Conservation (phyloP, 2,113 vertebrate species). For the Rhinoptilus africanus region DNA sequence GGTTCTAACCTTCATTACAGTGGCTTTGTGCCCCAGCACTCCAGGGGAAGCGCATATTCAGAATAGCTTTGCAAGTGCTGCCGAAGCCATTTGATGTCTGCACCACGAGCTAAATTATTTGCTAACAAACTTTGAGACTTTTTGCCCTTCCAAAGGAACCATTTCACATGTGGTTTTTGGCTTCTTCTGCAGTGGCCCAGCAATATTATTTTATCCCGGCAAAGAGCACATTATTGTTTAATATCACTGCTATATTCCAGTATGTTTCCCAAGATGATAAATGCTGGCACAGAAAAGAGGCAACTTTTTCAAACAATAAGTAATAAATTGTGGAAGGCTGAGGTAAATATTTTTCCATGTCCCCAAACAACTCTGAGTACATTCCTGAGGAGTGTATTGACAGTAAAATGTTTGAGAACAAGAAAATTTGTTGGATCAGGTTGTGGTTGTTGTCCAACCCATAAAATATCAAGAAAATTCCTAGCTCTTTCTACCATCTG, state of each 20-base stretch:
- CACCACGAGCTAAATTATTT: slow-evolving; percentile 42
- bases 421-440: slow-evolving; percentile 60
- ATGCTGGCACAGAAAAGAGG: slow-evolving; percentile 55
- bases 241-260: slow-evolving; percentile 60
- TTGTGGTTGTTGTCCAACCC: slow-evolving; percentile 48
- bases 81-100: slow-evolving; percentile 11
- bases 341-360: slow-evolving; percentile 72
- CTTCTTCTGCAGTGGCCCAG: slow-evolving; percentile 36
- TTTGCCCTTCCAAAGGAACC: slow-evolving; percentile 48
- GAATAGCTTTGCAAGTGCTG: slow-evolving; percentile 7
- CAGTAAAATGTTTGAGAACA: slow-evolving; percentile 60
- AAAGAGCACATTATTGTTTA: slow-evolving; percentile 61
- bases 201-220: slow-evolving; percentile 59
- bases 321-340: slow-evolving; percentile 68
- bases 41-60: not conserved
- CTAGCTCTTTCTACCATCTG: slow-evolving; percentile 32
- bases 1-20: slow-evolving; percentile 17
- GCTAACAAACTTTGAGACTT: slow-evolving; percentile 52
- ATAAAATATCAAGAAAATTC: slow-evolving; percentile 40
- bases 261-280: slow-evolving; percentile 66
- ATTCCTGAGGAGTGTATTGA: slow-evolving; percentile 57
- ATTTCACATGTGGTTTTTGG: slow-evolving; percentile 62
- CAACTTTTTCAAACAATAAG: slow-evolving; percentile 70
- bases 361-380: slow-evolving; percentile 60
- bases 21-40: slow-evolving; percentile 2